Evolutionary conservation across 2,113 vertebrate species (phyloP).

Genomic region (Python bivittatus): DNA sequence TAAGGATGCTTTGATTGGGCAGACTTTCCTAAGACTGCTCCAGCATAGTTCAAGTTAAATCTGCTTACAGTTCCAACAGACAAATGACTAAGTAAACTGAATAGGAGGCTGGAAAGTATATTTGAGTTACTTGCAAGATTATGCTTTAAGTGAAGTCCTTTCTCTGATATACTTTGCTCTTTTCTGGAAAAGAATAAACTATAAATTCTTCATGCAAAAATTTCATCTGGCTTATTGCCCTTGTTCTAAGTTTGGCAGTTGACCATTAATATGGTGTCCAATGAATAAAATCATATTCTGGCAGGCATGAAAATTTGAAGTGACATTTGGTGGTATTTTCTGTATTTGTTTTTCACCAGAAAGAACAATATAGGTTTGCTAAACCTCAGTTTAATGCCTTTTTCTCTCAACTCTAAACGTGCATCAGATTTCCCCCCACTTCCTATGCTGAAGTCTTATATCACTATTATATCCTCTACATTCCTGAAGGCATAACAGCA

Average conservation of each 20-base stretch:
- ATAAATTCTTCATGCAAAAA: background rate
- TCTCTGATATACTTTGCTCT: background rate
- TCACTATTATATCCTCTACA: background rate
- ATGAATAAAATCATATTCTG: background rate
- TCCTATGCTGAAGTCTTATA: background rate
- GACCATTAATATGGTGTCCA: background rate
- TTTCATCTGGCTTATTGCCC: background rate
- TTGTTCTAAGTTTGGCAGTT: background rate
- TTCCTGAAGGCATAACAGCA: background rate
- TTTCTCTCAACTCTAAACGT: background rate
- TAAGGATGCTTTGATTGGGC: background rate
- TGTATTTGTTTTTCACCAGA: background rate
- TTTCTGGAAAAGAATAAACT: background rate
- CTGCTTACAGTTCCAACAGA: background rate
- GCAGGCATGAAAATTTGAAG: background rate
- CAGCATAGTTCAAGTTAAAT: background rate
- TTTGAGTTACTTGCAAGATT: slow-evolving; percentile 19
- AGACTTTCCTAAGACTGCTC: background rate
- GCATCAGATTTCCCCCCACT: background rate
- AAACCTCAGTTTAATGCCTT: background rate
- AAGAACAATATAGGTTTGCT: background rate
- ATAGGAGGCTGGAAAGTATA: background rate
- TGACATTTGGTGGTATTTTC: background rate
- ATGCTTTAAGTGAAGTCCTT: background rate
- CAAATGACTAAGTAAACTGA: background rate